Percentiles rank a stretch among this genome's conserved stretches.
These are phyloP conservation scores for Spheniscus humboldti DNA, from an alignment of 2,797 vertebrate species.

Conservation along the genomic window DNA sequence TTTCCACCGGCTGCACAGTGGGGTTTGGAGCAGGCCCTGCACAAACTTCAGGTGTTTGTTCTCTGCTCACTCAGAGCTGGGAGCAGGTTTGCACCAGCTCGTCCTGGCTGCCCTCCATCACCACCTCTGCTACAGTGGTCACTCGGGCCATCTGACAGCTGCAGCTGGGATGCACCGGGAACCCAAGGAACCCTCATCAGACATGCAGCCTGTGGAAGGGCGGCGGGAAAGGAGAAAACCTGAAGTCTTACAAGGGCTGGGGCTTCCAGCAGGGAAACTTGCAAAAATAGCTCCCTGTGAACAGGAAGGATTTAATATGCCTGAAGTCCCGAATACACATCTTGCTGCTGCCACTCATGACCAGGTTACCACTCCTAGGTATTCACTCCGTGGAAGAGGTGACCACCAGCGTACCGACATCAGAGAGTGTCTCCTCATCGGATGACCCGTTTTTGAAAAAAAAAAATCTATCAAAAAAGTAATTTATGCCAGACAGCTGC, in stretches of 20 bases:
- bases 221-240: neutral
- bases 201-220: fast-evolving
- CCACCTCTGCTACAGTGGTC: neutral
- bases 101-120: neutral
- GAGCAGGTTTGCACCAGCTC: neutral
- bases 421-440: neutral
- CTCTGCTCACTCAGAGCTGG: neutral
- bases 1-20: neutral
- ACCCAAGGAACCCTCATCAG: neutral
- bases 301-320: neutral
- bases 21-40: neutral
- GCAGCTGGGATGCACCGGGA: neutral
- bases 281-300: neutral
- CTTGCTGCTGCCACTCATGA: neutral
- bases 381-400: neutral
- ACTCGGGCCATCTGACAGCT: too few species aligned
- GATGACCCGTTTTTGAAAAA: neutral
- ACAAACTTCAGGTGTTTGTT: neutral
- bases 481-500: neutral
- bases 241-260: neutral
- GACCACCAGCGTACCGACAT: neutral
- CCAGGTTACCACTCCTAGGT: neutral
- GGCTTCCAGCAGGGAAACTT: neutral
- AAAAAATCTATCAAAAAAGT: neutral
- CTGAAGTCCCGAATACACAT: neutral